Evolutionary conservation across 2,888 invertebrate genomes (phyloP).

Genomic region (Drosophila bunnanda): DNA sequence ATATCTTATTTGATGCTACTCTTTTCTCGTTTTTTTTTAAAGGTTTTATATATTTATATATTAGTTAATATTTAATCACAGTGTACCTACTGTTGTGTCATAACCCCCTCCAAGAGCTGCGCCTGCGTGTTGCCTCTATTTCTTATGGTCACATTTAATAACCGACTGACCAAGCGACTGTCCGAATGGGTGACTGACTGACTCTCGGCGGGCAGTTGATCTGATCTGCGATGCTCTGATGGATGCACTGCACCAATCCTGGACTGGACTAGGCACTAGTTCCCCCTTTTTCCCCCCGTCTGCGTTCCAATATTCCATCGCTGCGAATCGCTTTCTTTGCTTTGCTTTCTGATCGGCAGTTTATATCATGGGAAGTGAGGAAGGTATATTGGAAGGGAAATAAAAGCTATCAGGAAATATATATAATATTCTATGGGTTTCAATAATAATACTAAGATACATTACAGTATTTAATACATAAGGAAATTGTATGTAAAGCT

Average conservation of each 20-base stretch:
- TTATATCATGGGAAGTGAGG: not conserved
- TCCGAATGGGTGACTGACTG: conserved; percentile 67
- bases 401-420: too few species aligned
- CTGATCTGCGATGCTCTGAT: conserved; percentile 38
- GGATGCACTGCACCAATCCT: conserved; percentile 38
- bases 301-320: not conserved
- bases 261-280: not conserved
- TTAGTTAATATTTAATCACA: not conserved
- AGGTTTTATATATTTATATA: not conserved
- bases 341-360: conserved; percentile 38
- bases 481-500: not conserved
- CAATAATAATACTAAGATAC: not conserved
- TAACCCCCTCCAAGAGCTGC: conserved; percentile 38
- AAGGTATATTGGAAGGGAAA: conserved; percentile 1
- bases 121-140: conserved; percentile 33
- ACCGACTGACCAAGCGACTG: conserved; percentile 59
- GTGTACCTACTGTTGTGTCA: conserved; percentile 61
- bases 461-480: not conserved
- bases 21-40: not conserved
- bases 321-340: conserved; percentile 35
- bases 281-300: not conserved
- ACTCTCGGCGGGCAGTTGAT: conserved; percentile 42
- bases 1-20: too few species aligned
- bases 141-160: conserved; percentile 73
- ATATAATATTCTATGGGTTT: not conserved